Evolutionary conservation across 2,113 vertebrate genomes (phyloP).

Genomic region (Phainopepla nitens): DNA sequence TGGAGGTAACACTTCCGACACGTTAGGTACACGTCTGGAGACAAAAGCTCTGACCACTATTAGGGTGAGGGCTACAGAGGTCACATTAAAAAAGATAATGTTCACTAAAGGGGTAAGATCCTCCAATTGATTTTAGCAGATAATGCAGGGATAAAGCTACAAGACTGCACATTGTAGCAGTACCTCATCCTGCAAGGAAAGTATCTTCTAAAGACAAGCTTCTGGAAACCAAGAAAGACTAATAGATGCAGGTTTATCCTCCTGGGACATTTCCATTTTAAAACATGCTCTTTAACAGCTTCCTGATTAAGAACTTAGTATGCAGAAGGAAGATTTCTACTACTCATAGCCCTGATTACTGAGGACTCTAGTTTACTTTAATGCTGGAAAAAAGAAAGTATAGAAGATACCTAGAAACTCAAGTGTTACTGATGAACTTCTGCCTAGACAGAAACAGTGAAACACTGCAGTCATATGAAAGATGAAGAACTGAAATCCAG

Average conservation of each 20-base stretch:
- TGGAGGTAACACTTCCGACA: fast-evolving
- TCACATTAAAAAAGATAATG: background rate
- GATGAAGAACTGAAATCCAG: background rate
- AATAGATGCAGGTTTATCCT: background rate
- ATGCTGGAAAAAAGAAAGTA: background rate
- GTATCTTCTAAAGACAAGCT: background rate
- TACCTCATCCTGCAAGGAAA: background rate
- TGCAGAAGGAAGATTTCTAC: background rate
- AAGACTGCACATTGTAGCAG: background rate
- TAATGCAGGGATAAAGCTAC: background rate
- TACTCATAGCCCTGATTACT: background rate
- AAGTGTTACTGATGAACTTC: background rate
- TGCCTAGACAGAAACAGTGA: background rate
- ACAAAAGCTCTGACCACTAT: background rate
- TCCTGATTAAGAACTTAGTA: background rate
- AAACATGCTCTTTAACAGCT: background rate
- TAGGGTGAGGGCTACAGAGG: background rate
- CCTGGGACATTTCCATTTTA: background rate
- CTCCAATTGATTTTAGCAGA: background rate
- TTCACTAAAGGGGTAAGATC: background rate
- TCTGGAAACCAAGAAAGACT: background rate
- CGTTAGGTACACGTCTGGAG: background rate
- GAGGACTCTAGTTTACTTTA: background rate
- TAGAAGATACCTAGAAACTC: background rate
- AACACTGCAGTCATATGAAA: background rate